Base-by-base conservation (phyloP, 2,888 invertebrate species). In the Perithous albicinctus region DNA sequence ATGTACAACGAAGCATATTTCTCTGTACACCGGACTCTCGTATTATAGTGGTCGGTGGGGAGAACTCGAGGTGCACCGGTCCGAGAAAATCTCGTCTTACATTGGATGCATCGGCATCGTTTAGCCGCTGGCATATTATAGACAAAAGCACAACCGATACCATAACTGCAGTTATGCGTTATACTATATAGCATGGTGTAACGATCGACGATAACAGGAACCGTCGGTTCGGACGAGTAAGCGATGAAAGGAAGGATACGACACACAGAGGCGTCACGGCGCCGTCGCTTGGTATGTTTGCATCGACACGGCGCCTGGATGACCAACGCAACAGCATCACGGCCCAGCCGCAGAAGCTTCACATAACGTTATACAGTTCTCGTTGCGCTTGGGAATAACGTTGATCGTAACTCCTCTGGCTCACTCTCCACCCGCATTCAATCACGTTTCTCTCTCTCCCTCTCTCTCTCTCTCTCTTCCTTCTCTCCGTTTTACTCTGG, bases 51-150 rank as follows among this genome's bases (percentile, higher is more conserved):
- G 73, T 18, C 73, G 12, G n/a, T n/a, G n/a, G n/a, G n/a, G 0
- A 7, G 73, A 73, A 78, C 66, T 51, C 48, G 73, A 48, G 38
- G 41, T 48, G 78, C 35, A 35, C 10, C 32, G 20, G 2, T 10
- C 12, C 48, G 3, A 15, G n/a, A n/a, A 23, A 59, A 73, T 78
- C 66, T 78, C 78, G 61, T 48, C 61, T 78, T 73, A 73, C 73
- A 41, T 20, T 10, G 23, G 54, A 38, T 35, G 20, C 23, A 51
- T 23, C 38, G 38, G 15, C 32, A n/a, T 12, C 29, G 29, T 10
- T 35, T 26, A n/a, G 35, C 38, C 23, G 20, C 6, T n/a, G 12
- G 20, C 35, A n/a, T 29, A 6, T 1, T n/a, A n/a, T n/a, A n/a
- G 35, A 10, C 10, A 4, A 12, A 54, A 5, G 1, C n/a, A 32